Conservation (phyloP, 2,113 vertebrate species). For the Gorilla gorilla region DNA sequence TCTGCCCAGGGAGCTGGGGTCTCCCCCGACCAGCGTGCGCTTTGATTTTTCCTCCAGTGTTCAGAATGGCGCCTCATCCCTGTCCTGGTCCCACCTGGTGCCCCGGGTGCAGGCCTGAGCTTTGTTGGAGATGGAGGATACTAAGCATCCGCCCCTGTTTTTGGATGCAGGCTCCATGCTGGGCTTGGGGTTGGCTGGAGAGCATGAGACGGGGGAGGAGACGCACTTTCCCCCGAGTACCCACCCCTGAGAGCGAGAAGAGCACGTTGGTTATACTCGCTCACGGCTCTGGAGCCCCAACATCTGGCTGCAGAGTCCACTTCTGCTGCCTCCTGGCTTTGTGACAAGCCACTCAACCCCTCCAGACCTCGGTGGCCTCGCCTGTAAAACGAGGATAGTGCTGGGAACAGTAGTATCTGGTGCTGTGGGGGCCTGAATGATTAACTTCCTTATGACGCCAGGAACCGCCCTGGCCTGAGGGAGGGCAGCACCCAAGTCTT, state of each 20-base stretch:
- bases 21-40: not conserved
- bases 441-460: rapidly evolving
- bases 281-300: not conserved
- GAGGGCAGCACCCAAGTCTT: not conserved
- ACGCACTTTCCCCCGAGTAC: rapidly evolving
- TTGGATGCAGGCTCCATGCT: rapidly evolving
- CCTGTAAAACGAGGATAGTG: too few species aligned
- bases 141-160: too few species aligned
- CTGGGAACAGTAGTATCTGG: not conserved
- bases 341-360: not conserved
- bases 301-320: not conserved
- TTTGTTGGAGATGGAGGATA: not conserved
- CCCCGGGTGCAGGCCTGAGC: rapidly evolving
- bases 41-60: not conserved
- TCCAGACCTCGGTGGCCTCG: rapidly evolving
- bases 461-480: rapidly evolving
- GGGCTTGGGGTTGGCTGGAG: not conserved
- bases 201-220: too few species aligned
- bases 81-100: not conserved
- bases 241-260: rapidly evolving
- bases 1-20: not conserved
- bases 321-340: not conserved
- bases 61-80: not conserved
- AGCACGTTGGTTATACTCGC: not conserved
- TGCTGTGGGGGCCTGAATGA: not conserved